A percentile compares a stretch with the other conserved stretches of the same genome.
Conservation (phyloP, 1,140 invertebrate species). For the Drosophila novamexicana region DNA sequence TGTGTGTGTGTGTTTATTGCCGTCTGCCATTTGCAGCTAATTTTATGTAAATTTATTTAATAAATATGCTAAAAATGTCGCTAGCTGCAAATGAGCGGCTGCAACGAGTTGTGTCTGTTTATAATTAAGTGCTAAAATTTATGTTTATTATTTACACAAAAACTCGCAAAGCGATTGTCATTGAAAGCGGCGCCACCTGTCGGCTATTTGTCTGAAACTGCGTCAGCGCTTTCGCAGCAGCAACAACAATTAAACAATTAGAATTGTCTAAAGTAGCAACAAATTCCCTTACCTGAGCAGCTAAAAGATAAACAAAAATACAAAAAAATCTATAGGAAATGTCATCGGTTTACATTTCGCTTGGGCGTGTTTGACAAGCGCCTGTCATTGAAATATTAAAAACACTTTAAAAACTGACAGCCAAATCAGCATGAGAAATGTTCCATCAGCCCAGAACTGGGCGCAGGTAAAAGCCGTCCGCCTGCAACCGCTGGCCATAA, state of each 20-base stretch:
- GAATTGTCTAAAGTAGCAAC: conserved; percentile 18
- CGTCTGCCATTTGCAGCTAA: conserved; percentile 58
- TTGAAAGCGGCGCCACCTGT: conserved; percentile 69
- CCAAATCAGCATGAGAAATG: conserved; percentile 52
- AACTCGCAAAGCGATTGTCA: conserved; percentile 27
- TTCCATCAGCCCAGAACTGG: conserved; percentile 12
- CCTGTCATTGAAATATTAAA: conserved; percentile 82
- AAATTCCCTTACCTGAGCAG: conserved; percentile 31
- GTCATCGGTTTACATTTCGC: conserved; percentile 63
- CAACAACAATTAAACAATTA: conserved; percentile 56
- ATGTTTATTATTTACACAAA: conserved; percentile 54
- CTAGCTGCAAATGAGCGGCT: conserved; percentile 64
- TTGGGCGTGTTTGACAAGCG: conserved; percentile 62
- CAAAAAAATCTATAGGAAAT: conserved; percentile 32
- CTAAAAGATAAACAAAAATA: not conserved
- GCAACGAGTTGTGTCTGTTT: conserved; percentile 57
- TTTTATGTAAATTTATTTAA: conserved; percentile 68
- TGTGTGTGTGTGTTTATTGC: conserved; percentile 19
- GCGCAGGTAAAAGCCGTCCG: conserved; percentile 47
- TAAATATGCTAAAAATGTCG: conserved; percentile 74
- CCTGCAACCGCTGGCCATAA: conserved; percentile 52
- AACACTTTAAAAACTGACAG: conserved; percentile 72
- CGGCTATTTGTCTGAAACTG: conserved; percentile 70
- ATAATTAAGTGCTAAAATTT: conserved; percentile 79
- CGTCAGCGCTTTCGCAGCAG: conserved; percentile 53